A percentile compares a stretch with the other conserved stretches of the same genome.
Evolutionary conservation across 2,797 vertebrate species (phyloP).

Genomic region (Brotula barbata): DNA sequence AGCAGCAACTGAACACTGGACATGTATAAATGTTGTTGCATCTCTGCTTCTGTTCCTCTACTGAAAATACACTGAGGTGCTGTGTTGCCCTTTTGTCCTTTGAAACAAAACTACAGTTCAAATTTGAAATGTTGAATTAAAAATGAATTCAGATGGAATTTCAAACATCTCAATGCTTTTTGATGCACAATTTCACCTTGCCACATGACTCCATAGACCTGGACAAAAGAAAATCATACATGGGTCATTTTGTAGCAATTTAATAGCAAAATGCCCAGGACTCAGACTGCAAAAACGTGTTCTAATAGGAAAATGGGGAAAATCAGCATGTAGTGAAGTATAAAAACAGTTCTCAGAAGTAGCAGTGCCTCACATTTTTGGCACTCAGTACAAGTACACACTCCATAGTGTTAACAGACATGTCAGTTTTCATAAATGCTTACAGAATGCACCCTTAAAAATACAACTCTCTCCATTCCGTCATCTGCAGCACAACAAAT

Average conservation of each 20-base stretch:
- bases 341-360: slow-evolving; percentile 30
- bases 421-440: background rate
- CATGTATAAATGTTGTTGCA: too few relatives aligned
- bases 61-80: too few relatives aligned
- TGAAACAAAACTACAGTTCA: too few relatives aligned
- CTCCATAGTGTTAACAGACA: slow-evolving; percentile 21
- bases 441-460: background rate
- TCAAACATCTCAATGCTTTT: too few relatives aligned
- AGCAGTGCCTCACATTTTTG: background rate
- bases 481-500: slow-evolving; percentile 27
- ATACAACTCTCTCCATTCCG: background rate
- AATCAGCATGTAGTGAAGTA: slow-evolving; percentile 2
- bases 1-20: too few relatives aligned
- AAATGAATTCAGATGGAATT: too few relatives aligned
- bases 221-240: background rate
- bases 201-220: too few relatives aligned
- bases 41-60: too few relatives aligned
- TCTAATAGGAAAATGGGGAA: slow-evolving; percentile 34
- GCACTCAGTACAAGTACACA: slow-evolving; percentile 10
- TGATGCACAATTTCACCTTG: too few relatives aligned
- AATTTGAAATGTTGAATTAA: too few relatives aligned
- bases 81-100: too few relatives aligned
- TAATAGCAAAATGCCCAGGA: background rate
- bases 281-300: slow-evolving; percentile 44
- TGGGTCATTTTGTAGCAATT: background rate